These are phyloP conservation scores for Propithecus deckenii DNA, from an alignment of 2,797 vertebrate species.

Conservation along the genomic window DNA sequence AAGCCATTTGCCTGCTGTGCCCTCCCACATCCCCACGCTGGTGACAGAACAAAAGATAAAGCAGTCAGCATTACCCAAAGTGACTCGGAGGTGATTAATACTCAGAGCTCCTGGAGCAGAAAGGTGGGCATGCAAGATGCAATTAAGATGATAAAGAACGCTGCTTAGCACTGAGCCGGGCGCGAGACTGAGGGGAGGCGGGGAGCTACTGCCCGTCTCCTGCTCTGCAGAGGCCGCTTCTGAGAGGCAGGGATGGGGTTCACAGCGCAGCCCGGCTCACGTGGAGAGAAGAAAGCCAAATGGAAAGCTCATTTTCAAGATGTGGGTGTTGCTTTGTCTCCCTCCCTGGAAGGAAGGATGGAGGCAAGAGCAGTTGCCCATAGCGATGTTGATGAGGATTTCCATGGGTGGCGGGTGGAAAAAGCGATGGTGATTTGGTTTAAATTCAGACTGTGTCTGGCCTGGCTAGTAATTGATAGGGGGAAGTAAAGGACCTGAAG, in stretches of 20 bases:
- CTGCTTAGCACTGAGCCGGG: neutral
- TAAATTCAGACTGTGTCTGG: constrained; percentile 14
- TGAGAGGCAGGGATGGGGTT: neutral
- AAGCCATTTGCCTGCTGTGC: constrained; percentile 7
- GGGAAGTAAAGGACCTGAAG: neutral
- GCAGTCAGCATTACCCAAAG: constrained; percentile 9
- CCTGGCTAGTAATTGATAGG: constrained; percentile 22
- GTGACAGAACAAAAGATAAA: constrained; percentile 56
- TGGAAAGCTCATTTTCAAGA: constrained; percentile 56
- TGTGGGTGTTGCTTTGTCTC: constrained; percentile 14
- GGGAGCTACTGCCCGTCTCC: too few species aligned
- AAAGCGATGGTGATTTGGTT: neutral
- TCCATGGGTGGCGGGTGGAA: neutral
- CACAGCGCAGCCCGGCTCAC: constrained; percentile 24
- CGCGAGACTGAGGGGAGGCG: neutral
- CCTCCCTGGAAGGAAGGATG: neutral
- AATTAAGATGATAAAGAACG: constrained; percentile 76
- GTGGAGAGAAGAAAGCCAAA: neutral
- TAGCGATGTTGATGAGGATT: neutral
- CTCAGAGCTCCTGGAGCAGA: constrained; percentile 44
- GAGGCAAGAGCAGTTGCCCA: neutral
- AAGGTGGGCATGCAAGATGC: constrained; percentile 49
- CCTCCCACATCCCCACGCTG: neutral
- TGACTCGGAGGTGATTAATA: constrained; percentile 77
- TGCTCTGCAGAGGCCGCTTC: too few species aligned